Base-by-base conservation (phyloP, 1,140 invertebrate species). In the Sweltsa coloradensis region DNA sequence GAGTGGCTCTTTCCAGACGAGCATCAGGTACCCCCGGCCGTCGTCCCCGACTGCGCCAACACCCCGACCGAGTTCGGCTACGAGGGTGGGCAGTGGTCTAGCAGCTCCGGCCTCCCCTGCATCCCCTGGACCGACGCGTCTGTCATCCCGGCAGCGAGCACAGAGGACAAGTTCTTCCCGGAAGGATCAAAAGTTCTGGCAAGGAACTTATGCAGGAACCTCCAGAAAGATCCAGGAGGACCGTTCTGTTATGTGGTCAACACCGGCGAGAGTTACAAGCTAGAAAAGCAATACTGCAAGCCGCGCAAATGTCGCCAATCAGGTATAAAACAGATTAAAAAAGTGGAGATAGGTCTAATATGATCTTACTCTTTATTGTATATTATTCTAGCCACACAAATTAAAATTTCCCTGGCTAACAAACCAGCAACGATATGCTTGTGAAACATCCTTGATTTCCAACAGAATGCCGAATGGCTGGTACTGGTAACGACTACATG, bases 401-500 rank as follows among this genome's bases (percentile, higher is more conserved):
- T n/a, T n/a, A n/a, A n/a, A n/a, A n/a, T n/a, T n/a, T n/a, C n/a
- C n/a, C n/a, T n/a, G n/a, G n/a, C n/a, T n/a, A n/a, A n/a, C n/a
- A n/a, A n/a, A n/a, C n/a, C n/a, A n/a, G n/a, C n/a, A n/a, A n/a
- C n/a, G n/a, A n/a, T n/a, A n/a, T n/a, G n/a, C n/a, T n/a, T n/a
- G n/a, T n/a, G n/a, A n/a, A n/a, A n/a, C n/a, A n/a, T n/a, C n/a
- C n/a, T n/a, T n/a, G n/a, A n/a, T n/a, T 40, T 18, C 61, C 63
- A 22, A 21, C 57, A 60, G 67, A 72, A 50, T 78, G 74, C 50
- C 64, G 65, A 60, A 67, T 69, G 56, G 68, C 73, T 14, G 75
- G 75, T 0, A 73, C 72, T 6, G 75, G 70, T 14, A 73, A 71
- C 57, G 75, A 76, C 62, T 78, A 73, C 51, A 60, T 70, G 41